Evolutionary conservation across 1,140 invertebrate genomes (phyloP).

Genomic region (Anadara kagoshimensis): DNA sequence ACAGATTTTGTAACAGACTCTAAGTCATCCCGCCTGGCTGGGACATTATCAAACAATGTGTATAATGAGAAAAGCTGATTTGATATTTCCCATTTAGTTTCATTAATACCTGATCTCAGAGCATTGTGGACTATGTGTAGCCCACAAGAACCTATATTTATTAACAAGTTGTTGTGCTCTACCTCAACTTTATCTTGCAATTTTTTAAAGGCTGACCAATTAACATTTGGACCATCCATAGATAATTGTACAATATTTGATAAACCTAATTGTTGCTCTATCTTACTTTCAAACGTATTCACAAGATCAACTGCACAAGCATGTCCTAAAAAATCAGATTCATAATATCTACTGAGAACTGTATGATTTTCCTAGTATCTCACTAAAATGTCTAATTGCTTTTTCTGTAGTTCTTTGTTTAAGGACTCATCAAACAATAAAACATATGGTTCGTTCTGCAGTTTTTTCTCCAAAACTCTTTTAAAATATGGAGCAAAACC

Average conservation of each 20-base stretch:
- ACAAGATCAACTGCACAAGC: slow-evolving; percentile 6
- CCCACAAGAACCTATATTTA: slow-evolving; percentile 45
- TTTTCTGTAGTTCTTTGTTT: slow-evolving; percentile 3
- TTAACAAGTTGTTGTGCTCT: slow-evolving; percentile 1
- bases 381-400: slow-evolving; percentile 1
- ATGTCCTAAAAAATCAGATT: slow-evolving; percentile 4
- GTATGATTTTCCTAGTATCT: neutral
- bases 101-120: slow-evolving; percentile 21
- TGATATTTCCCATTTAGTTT: slow-evolving; percentile 9
- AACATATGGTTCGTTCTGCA: neutral
- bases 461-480: neutral
- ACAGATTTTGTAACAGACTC: neutral
- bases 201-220: neutral
- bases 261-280: slow-evolving; percentile 2
- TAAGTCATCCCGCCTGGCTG: neutral
- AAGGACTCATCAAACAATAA: slow-evolving; percentile 11
- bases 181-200: slow-evolving; percentile 24
- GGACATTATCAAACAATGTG: slow-evolving; percentile 8
- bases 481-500: slow-evolving; percentile 5
- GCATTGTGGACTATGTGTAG: slow-evolving; percentile 41
- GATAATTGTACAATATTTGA: slow-evolving; percentile 4
- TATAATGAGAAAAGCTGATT: neutral
- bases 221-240: slow-evolving; percentile 3
- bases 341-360: slow-evolving; percentile 1
- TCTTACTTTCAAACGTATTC: slow-evolving; percentile 3